Base-by-base conservation (phyloP, 2,797 vertebrate genomes). In the Fistularia tabacaria region DNA sequence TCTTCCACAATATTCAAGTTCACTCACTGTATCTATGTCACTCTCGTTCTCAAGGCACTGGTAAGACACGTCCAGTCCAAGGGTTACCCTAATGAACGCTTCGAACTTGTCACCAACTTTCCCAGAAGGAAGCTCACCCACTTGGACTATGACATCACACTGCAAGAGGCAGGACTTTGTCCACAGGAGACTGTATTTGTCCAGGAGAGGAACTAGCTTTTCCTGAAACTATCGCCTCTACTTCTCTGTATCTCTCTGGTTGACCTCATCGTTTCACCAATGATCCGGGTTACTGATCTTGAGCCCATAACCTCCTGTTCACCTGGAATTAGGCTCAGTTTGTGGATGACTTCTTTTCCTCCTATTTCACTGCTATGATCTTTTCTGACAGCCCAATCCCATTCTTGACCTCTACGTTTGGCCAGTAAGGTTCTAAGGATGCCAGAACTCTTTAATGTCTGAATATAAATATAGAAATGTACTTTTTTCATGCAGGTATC, bases 141-240 rank as follows among this genome's bases (percentile, higher is more conserved):
- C 83, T 94, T 99, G 93, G 94, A 98, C 95, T 98, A 98, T 96
- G 96, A 97, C 78, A 95, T 95, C 88, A 98, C 96, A 0, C 92
- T 99, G 87, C 95, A 98, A 79, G 96, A 99, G 81, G 97, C 96
- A 54, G 97, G 96, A 66, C 92, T 99, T 85, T 99, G 96, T 90
- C 97, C 97, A 85, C 97, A 99, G 91, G 97, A 99, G 90, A 99
- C 97, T 92, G 97, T 99, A 87, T 99, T 99, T 92, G 94, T 99
- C 77, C 97, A 99, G 86, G 97, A 99, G 88, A 96, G 97, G 90
- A 98, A 98, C 93, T 99, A 97, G 90, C 87, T 87, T 89, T 85
- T 76, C 72, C 77, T 73, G 74, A 85, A 57, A 62, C 60, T 54
- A 71, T 86, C 75, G 83, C 79, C 63, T 67, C 62, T 61, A 64